Conservation (phyloP, 1,140 invertebrate species). For the Asbolus verrucosus region DNA sequence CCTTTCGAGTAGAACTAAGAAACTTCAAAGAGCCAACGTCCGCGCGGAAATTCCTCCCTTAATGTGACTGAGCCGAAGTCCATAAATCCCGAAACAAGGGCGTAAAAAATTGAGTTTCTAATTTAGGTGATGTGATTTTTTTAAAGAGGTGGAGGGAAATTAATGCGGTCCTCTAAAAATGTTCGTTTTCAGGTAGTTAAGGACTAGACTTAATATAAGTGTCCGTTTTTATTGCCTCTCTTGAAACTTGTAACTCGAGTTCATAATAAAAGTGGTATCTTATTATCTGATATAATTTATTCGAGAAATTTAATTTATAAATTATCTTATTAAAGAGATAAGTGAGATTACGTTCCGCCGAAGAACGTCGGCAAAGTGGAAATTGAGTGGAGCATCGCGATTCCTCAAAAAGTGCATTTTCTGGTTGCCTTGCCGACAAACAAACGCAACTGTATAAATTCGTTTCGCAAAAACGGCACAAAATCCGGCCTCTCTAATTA, state of each 20-base stretch:
- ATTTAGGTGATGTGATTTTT: too few species aligned
- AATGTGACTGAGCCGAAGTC: too few species aligned
- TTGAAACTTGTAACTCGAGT: constrained; percentile 3
- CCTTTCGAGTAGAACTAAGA: constrained; percentile 4
- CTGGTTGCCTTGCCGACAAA: constrained; percentile 21
- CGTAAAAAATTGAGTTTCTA: too few species aligned
- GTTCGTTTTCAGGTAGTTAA: constrained; percentile 10
- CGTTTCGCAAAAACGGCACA: too few species aligned
- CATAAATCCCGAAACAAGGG: too few species aligned
- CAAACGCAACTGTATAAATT: too few species aligned
- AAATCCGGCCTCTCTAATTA: too few species aligned
- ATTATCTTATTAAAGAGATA: constrained; percentile 28
- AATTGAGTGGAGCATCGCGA: background rate
- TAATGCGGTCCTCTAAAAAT: background rate
- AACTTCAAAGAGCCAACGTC: constrained; percentile 10
- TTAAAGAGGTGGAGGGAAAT: too few species aligned
- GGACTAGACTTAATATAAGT: constrained; percentile 22
- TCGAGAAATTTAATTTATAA: constrained; percentile 26
- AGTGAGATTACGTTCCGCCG: constrained; percentile 4
- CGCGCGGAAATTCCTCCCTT: constrained; percentile 7
- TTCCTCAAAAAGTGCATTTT: constrained; percentile 27
- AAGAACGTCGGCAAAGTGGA: background rate
- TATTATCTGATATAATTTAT: constrained; percentile 25
- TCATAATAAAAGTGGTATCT: constrained; percentile 32
- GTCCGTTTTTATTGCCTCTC: too few species aligned